Conservation (phyloP, 1,140 invertebrate genomes). For the Temnothorax nylanderi region DNA sequence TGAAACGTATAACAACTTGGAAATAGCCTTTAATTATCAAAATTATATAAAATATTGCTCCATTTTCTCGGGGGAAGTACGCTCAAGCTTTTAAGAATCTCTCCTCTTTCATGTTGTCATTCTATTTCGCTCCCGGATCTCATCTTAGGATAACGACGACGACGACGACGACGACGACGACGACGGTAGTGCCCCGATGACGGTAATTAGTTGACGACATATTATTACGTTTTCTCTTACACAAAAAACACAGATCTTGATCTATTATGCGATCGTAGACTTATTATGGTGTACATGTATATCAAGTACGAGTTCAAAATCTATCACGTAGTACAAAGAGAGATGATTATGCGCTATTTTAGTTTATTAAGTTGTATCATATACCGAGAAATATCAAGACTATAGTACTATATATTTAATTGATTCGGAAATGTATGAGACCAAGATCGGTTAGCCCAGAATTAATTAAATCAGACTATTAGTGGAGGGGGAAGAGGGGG, state of each 20-base stretch:
- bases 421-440: conserved; percentile 75
- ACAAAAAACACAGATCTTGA: conserved; percentile 83
- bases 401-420: conserved; percentile 76
- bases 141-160: conserved; percentile 51
- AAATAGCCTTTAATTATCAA: conserved; percentile 34
- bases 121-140: conserved; percentile 29
- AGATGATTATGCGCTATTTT: conserved; percentile 82
- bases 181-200: conserved; percentile 70
- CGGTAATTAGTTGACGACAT: conserved; percentile 70
- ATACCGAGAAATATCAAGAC: conserved; percentile 80
- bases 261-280: conserved; percentile 83
- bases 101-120: conserved; percentile 27
- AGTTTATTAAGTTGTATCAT: conserved; percentile 79
- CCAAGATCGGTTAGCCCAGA: conserved; percentile 73
- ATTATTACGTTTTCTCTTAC: conserved; percentile 79
- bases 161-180: conserved; percentile 54
- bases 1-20: conserved; percentile 9
- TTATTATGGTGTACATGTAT: conserved; percentile 77
- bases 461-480: conserved; percentile 74
- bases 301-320: conserved; percentile 83
- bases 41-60: conserved; percentile 48
- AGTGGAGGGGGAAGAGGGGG: conserved; percentile 14
- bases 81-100: conserved; percentile 32
- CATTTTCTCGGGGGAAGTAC: conserved; percentile 24
- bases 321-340: conserved; percentile 85